Conservation (phyloP, 1,140 invertebrate species). For the Bombus impatiens region DNA sequence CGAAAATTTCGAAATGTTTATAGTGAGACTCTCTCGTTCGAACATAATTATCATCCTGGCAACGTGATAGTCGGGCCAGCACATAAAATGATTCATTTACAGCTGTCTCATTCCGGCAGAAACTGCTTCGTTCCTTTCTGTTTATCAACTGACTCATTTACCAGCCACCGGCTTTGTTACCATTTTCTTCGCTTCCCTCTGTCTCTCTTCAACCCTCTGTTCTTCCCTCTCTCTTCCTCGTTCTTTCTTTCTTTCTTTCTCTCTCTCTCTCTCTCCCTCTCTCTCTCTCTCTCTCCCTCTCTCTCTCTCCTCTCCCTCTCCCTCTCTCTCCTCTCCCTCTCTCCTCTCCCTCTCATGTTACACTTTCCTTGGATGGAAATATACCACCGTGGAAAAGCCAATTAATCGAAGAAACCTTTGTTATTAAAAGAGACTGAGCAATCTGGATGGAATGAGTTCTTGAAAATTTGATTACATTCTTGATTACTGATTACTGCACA, state of each 20-base stretch:
- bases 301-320: too few relatives aligned
- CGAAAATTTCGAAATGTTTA: neutral
- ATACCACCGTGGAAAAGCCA: neutral
- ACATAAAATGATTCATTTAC: conserved; percentile 64
- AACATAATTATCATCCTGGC: conserved; percentile 31
- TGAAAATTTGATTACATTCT: neutral
- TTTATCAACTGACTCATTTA: conserved; percentile 74
- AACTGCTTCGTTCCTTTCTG: conserved; percentile 54
- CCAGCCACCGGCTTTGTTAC: conserved; percentile 66
- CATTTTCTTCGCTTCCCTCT: conserved; percentile 1
- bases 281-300: neutral
- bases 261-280: neutral
- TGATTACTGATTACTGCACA: neutral
- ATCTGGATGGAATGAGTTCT: conserved; percentile 4
- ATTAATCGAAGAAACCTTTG: conserved; percentile 39
- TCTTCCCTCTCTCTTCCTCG: too few relatives aligned
- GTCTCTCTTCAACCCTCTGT: too few relatives aligned
- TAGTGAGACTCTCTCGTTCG: neutral
- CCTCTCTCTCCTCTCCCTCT: too few relatives aligned
- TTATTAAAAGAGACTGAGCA: conserved; percentile 6
- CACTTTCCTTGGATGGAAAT: conserved; percentile 19
- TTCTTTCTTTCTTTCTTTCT: too few relatives aligned
- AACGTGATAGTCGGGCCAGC: conserved; percentile 13
- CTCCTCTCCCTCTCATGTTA: too few relatives aligned
- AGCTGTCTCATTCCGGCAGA: conserved; percentile 59